Conservation (phyloP, 2,888 invertebrate genomes). For the Pteria penguin region DNA sequence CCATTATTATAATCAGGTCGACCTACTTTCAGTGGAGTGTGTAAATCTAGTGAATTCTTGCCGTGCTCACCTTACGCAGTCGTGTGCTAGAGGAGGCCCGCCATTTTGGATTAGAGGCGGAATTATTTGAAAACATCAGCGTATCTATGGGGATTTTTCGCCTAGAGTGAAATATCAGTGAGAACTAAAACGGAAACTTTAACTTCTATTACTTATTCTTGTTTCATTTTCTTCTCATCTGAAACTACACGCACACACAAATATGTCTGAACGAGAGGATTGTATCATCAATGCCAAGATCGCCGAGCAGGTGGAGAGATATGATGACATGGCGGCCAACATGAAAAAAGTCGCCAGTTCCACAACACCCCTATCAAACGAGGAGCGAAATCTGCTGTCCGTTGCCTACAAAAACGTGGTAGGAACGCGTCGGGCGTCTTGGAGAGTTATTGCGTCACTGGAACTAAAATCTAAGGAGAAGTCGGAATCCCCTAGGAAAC, state of each 20-base stretch:
- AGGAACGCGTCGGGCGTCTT: slow-evolving; percentile 96
- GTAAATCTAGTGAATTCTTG: not conserved
- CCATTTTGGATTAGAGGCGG: not conserved
- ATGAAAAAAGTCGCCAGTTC: slow-evolving; percentile 99
- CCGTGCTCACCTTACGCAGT: not conserved
- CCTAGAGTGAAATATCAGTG: too few species aligned
- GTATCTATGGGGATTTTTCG: not conserved
- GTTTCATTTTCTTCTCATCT: too few species aligned
- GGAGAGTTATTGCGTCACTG: slow-evolving; percentile 99
- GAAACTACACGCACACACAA: too few species aligned
- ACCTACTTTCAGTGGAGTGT: not conserved
- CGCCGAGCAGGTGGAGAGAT: slow-evolving; percentile 98
- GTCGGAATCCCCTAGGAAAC: slow-evolving; percentile 33
- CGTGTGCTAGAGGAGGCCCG: not conserved
- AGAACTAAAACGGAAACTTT: too few species aligned
- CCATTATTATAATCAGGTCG: not conserved
- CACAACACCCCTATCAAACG: slow-evolving; percentile 93
- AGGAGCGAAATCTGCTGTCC: slow-evolving; percentile 97
- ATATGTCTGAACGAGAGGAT: slow-evolving; percentile 85
- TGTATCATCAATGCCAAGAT: slow-evolving; percentile 99
- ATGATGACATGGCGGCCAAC: slow-evolving; percentile 99
- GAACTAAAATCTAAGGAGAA: slow-evolving; percentile 91
- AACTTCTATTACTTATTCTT: too few species aligned
- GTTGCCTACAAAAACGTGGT: slow-evolving; percentile 99
- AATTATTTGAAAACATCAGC: not conserved